These are phyloP conservation scores for Paracanthobrama guichenoti DNA, from an alignment of 2,113 vertebrate species.

Conservation along the genomic window DNA sequence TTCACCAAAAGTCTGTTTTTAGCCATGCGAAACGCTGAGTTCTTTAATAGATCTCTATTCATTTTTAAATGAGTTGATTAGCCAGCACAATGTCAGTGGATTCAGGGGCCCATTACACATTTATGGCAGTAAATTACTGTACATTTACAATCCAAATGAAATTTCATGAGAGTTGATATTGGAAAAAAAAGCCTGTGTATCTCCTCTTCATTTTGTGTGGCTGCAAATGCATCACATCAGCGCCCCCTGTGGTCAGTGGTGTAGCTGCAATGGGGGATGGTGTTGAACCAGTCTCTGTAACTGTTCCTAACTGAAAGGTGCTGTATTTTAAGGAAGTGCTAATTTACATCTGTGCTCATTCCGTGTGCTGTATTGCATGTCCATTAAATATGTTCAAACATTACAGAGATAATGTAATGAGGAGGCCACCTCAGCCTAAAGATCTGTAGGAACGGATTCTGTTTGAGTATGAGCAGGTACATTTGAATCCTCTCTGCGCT, in stretches of 20 bases:
- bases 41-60: slow-evolving; percentile 82
- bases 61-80: slow-evolving; percentile 85
- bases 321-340: slow-evolving; percentile 40
- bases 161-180: slow-evolving; percentile 82
- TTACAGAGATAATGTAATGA: background rate
- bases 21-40: slow-evolving; percentile 73
- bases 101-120: slow-evolving; percentile 83
- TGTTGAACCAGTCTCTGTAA: slow-evolving; percentile 18
- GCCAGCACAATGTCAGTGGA: slow-evolving; percentile 81
- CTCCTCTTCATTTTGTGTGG: slow-evolving; percentile 40
- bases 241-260: slow-evolving; percentile 77
- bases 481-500: background rate
- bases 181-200: slow-evolving; percentile 64
- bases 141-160: slow-evolving; percentile 87
- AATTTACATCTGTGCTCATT: slow-evolving; percentile 10
- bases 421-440: background rate
- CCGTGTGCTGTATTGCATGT: background rate
- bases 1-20: slow-evolving; percentile 72
- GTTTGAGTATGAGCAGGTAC: background rate
- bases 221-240: slow-evolving; percentile 72
- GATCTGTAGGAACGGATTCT: background rate
- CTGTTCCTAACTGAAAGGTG: slow-evolving; percentile 17
- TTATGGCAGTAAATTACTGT: slow-evolving; percentile 84
- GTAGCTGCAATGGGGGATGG: slow-evolving; percentile 55
- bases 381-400: slow-evolving; percentile 19